Evolutionary conservation across 1,140 invertebrate species (phyloP).

Genomic region (Apis florea): DNA sequence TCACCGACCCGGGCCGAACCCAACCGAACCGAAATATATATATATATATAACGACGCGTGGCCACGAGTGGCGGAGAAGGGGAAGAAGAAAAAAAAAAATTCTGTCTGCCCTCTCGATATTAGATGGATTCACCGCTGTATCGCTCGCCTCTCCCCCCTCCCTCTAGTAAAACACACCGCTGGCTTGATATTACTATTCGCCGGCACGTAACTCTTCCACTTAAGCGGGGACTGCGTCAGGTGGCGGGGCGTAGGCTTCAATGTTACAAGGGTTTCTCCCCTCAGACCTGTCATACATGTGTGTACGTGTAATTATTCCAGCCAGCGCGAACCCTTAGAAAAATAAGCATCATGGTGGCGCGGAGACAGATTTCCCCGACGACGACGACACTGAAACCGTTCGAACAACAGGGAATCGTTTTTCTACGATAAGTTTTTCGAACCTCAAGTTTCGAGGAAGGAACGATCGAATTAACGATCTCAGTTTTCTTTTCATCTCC

Average conservation of each 20-base stretch:
- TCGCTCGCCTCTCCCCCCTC: neutral
- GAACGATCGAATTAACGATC: too few relatives aligned
- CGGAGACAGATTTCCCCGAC: slow-evolving; percentile 30
- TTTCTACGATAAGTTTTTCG: too few relatives aligned
- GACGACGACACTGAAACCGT: neutral
- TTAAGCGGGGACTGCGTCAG: slow-evolving; percentile 45
- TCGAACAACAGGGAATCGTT: too few relatives aligned
- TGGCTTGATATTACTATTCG: slow-evolving; percentile 40
- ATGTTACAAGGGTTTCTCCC: slow-evolving; percentile 62
- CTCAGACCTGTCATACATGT: slow-evolving; percentile 41
- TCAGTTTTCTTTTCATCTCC: too few relatives aligned
- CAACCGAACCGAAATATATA: too few relatives aligned
- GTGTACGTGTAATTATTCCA: slow-evolving; percentile 56
- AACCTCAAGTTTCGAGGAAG: too few relatives aligned
- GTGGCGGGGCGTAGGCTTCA: slow-evolving; percentile 56
- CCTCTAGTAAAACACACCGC: neutral
- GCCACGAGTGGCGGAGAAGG: too few relatives aligned
- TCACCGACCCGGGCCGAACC: neutral
- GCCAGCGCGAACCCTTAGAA: slow-evolving; percentile 57
- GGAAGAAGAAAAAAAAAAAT: neutral
- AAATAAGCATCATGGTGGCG: slow-evolving; percentile 34
- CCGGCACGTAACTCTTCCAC: slow-evolving; percentile 50
- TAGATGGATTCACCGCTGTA: neutral
- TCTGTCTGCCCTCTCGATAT: neutral
- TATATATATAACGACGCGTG: slow-evolving; percentile 17